Conservation (phyloP, 2,113 vertebrate genomes). For the Urocolius indicus region DNA sequence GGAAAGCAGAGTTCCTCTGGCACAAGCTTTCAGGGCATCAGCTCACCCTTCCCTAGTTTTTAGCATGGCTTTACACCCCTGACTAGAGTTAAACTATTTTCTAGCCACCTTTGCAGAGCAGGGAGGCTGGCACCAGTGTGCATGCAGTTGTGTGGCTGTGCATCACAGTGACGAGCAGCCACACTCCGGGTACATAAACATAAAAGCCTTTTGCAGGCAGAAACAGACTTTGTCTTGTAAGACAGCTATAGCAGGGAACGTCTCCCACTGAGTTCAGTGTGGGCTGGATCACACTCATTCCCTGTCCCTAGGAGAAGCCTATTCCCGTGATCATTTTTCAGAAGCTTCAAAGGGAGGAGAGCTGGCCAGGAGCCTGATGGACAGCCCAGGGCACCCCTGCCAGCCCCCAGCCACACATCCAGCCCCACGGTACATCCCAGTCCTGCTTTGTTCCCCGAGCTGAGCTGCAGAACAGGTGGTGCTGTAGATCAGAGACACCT, state of each 20-base stretch:
- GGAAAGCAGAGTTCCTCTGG: neutral
- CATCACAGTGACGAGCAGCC: neutral
- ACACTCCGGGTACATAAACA: neutral
- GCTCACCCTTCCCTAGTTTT: neutral
- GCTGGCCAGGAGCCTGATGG: fast-evolving
- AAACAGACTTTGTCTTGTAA: neutral
- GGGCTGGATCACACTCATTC: neutral
- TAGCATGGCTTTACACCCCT: neutral
- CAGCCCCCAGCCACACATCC: neutral
- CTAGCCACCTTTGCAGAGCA: neutral
- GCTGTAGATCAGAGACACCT: neutral
- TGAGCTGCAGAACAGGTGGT: neutral
- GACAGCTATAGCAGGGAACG: neutral
- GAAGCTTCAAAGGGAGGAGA: neutral
- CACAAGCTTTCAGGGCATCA: neutral
- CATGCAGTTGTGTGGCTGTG: fast-evolving
- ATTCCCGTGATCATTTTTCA: neutral
- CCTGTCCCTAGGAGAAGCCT: neutral
- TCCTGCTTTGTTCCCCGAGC: neutral
- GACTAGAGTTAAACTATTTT: neutral
- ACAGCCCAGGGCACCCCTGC: neutral
- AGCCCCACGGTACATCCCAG: neutral
- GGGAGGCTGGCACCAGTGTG: fast-evolving
- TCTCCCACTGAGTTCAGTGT: fast-evolving
- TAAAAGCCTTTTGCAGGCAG: neutral